Base-by-base conservation (phyloP, 2,888 invertebrate genomes). In the Aleiodes leptofemur region DNA sequence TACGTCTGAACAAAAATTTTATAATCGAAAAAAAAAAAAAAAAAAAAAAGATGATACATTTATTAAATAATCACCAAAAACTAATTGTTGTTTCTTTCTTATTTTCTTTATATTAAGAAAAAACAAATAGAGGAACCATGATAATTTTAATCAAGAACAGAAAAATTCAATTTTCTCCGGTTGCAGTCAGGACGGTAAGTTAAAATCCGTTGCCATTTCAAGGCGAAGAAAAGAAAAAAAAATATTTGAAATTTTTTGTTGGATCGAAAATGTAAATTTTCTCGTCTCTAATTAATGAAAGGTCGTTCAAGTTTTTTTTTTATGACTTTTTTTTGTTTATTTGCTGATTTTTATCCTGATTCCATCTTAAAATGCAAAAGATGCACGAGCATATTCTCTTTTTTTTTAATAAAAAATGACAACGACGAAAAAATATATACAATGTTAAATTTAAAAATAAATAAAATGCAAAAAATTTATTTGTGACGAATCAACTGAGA, bases 111-210 rank as follows among this genome's bases (percentile, higher is more conserved):
- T 43, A 43, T 11, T 43, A 11, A 43, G 11, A 43, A 43, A 43
- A 43, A 43, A 43, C 7, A 43, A 43, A 43, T 5, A 9, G 43
- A 43, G 11, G 43, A 34, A 34, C 43, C 43, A 43, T 16, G 51
- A 51, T 51, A n/a, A 55, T 55, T 55, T 8, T 16, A 55, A 55
- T 55, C 16, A 55, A 14, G 34, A 61, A 61, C 14, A 48, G 14
- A 43, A 59, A 57, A 64, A 64, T 64, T 64, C 64, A 48, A 64
- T 64, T 64, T 64, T 64, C 64, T 64, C 64, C 48, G 43, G 64
- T 64, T 64, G 64, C 23, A 43, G 64, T 64, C 23, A 23, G 23
- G 43, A 64, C 64, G 64, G 64, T 64, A 64, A 64, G 64, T 64
- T 64, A 23, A 1, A 48, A 13, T 31, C n/a, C 43, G 64, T 64